Conservation (phyloP, 1,140 invertebrate genomes). For the Ruditapes philippinarum region DNA sequence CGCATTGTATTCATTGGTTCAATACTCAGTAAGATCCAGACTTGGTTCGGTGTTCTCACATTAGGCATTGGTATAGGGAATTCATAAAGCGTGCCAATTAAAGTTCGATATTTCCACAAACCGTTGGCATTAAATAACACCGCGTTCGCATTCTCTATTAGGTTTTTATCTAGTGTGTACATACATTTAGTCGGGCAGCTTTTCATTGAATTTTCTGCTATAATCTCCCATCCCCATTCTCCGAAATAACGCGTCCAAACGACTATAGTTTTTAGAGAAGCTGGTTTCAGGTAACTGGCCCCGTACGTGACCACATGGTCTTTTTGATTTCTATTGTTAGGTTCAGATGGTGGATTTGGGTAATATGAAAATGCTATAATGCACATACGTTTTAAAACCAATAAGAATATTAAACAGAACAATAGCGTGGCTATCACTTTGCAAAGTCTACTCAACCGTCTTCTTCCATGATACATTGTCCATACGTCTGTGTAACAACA, state of each 20-base stretch:
- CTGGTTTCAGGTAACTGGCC: no score
- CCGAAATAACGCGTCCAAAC: constrained; percentile 52
- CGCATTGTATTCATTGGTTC: constrained; percentile 49
- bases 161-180: not conserved
- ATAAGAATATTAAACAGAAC: no score
- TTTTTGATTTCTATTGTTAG: no score
- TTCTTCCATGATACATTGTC: no score
- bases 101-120: constrained; percentile 43
- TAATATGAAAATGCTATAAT: no score
- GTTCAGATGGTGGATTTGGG: no score
- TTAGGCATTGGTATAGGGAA: constrained; percentile 9
- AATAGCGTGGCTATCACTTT: no score
- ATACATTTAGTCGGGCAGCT: constrained; percentile 19
- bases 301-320: no score
- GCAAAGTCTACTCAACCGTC: no score
- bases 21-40: constrained; percentile 39
- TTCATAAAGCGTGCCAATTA: constrained; percentile 24
- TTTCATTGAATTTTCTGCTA: not conserved
- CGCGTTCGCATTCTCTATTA: constrained; percentile 3
- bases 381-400: no score
- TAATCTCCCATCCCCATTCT: constrained; percentile 5
- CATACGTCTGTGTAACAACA: no score
- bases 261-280: constrained; percentile 25
- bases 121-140: constrained; percentile 52
- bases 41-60: constrained; percentile 16